Evolutionary conservation across 1,140 invertebrate species (phyloP), one percentile per base, ranked within the genome.

Genomic region (Nixonia krombeini): DNA sequence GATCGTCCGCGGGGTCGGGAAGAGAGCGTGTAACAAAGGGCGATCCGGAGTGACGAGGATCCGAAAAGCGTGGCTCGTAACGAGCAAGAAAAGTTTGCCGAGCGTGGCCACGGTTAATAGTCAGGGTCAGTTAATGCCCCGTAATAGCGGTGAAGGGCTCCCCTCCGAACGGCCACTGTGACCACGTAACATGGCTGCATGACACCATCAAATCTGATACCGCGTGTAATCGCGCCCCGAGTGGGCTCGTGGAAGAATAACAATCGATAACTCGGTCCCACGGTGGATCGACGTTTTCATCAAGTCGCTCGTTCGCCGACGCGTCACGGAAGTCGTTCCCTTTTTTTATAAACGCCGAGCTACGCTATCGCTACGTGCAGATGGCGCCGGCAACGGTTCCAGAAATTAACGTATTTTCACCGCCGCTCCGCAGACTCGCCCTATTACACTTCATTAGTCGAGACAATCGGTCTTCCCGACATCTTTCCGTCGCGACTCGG

Each of bases 191-290:
- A 59, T 31, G 67, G 67, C 58, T 65, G 61, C 71, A 52, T 56
- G 59, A 69, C 66, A 59, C 64, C 74, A 69, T 76, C 73, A 72
- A 75, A 78, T 75, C 70, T 63, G 67, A 74, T 74, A 72, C 18
- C 12, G 26, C 59, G 42, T 49, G 55, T 68, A 57, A 49, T 47
- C 12, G 46, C 25, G 23, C 51, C 26, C 16, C 17, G 21, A 28
- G 33, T 29, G n/a, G 28, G 7, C 2, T 29, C 8, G 1, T 29
- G 9, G 41, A 37, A 17, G 4, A 35, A 26, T 28, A 16, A 42
- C 41, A 52, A 45, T 46, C 47, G 49, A 58, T 58, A 58, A 50
- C 18, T 16, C 26, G 31, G 9, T 6, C 5, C 35, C 1, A 9
- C 23, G 4, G 23, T 4, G 6, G 21, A 21, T 2, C 21, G 28